A percentile compares a stretch with the other conserved stretches of the same genome.
These are phyloP conservation scores for Sternotherus odoratus DNA, from an alignment of 2,797 vertebrate species.

Conservation along the genomic window DNA sequence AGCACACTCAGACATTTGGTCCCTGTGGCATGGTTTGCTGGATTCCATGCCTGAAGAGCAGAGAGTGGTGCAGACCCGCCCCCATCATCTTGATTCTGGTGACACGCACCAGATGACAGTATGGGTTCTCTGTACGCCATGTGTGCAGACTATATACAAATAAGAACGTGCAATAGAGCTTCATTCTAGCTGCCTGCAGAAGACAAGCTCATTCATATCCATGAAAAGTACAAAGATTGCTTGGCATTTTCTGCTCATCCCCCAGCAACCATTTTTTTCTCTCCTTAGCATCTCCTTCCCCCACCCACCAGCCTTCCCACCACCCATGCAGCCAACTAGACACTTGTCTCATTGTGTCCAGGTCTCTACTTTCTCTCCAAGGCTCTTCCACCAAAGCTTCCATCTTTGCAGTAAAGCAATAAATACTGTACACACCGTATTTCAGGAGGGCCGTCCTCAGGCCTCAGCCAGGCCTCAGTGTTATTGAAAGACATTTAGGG, in stretches of 20 bases:
- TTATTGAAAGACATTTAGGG: not conserved
- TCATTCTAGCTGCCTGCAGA: not conserved
- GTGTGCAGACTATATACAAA: not conserved
- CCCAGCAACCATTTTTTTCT: not conserved
- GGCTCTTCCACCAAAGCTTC: not conserved
- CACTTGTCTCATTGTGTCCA: not conserved
- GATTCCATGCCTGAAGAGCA: not conserved
- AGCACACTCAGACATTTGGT: constrained; percentile 1
- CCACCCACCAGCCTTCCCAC: not conserved
- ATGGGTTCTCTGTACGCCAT: not conserved
- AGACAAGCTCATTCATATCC: constrained; percentile 23
- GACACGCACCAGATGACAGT: not conserved
- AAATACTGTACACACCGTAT: not conserved
- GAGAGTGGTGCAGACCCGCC: not conserved
- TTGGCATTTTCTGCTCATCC: constrained; percentile 3
- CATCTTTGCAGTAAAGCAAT: constrained; percentile 21
- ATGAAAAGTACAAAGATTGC: constrained; percentile 49
- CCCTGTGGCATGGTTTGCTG: constrained; percentile 5
- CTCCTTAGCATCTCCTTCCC: not conserved
- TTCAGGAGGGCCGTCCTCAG: not conserved
- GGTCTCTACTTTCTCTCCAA: constrained; percentile 18
- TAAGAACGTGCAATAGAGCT: not conserved
- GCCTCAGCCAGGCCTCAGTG: not conserved
- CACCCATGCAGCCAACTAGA: not conserved
- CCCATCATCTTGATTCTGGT: not conserved